Evolutionary conservation across 2,888 invertebrate species (phyloP).

Genomic region (Scaptomyza reducta): DNA sequence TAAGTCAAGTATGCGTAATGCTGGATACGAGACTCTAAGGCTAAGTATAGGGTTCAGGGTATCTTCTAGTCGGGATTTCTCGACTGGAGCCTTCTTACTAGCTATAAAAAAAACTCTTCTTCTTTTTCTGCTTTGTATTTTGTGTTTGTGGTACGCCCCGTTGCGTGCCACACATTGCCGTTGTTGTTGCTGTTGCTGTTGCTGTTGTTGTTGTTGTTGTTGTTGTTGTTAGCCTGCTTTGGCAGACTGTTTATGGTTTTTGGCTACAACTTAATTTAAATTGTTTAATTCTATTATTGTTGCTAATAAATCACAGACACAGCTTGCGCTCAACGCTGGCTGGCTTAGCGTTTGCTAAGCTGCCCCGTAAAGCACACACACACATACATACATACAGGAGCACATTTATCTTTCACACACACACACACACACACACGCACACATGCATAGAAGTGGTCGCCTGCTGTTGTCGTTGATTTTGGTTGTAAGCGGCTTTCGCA

Average conservation of each 20-base stretch:
- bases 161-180: constrained; percentile 41
- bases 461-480: constrained; percentile 60
- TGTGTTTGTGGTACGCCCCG: constrained; percentile 50
- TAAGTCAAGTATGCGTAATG: no score
- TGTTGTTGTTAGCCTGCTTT: constrained; percentile 32
- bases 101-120: background rate
- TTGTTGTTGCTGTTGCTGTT: background rate
- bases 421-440: constrained; percentile 8
- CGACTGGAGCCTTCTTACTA: no score
- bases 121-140: constrained; percentile 16
- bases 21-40: no score
- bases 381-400: constrained; percentile 27
- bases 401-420: constrained; percentile 70
- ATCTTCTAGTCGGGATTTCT: no score
- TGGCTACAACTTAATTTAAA: constrained; percentile 83
- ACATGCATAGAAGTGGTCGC: constrained; percentile 20
- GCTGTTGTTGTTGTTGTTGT: background rate
- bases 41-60: no score
- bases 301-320: constrained; percentile 82
- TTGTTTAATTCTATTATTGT: constrained; percentile 83
- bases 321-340: constrained; percentile 72
- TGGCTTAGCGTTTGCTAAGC: constrained; percentile 78
- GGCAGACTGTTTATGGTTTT: constrained; percentile 80
- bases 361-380: constrained; percentile 43
- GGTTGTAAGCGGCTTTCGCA: constrained; percentile 70